Base-by-base conservation (phyloP, 1,140 invertebrate genomes). In the Drosophila neocordata region DNA sequence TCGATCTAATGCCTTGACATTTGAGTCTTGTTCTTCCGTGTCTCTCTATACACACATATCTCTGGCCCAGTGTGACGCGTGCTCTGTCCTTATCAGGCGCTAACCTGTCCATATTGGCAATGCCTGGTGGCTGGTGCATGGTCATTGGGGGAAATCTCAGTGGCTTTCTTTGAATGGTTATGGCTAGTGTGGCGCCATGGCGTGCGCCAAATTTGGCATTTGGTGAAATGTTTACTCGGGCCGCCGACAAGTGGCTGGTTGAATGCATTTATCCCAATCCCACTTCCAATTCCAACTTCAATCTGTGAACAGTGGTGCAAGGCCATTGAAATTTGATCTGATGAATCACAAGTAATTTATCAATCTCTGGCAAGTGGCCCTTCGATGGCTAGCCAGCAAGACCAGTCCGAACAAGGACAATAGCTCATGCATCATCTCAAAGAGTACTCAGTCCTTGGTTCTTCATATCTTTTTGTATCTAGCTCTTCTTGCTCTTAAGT, bases 151-250 rank as follows among this genome's bases (percentile, higher is more conserved):
- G 13, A 24, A 31, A 60, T 60, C 27, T 70, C 11, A 11, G 48
- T 51, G 27, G 64, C 73, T 41, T 20, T 20, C 58, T 52, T 35
- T 66, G 38, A 48, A 48, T 48, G 41, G 41, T 20, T 48, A 48
- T 37, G 51, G 44, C 64, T 88, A 83, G 82, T 85, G 81, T 88
- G 82, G 82, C 82, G 82, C 82, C 82, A 87, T 67, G 80, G 77
- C 83, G 70, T 88, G 83, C 75, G 67, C 82, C 82, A 87, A 87
- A 87, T 87, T 87, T 87, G 82, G 78, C 78, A 87, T 82, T 88
- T 61, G 72, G 81, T 69, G 68, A 82, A 78, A 87, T 87, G 82
- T 65, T 73, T 69, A 53, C 41, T 71, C 63, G 34, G 65, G 70
- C 66, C 77, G 73, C 13, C 53, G 70, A 68, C 69, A 61, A 68